Evolutionary conservation across 2,888 invertebrate genomes (phyloP).

Genomic region (Limenitis camilla): DNA sequence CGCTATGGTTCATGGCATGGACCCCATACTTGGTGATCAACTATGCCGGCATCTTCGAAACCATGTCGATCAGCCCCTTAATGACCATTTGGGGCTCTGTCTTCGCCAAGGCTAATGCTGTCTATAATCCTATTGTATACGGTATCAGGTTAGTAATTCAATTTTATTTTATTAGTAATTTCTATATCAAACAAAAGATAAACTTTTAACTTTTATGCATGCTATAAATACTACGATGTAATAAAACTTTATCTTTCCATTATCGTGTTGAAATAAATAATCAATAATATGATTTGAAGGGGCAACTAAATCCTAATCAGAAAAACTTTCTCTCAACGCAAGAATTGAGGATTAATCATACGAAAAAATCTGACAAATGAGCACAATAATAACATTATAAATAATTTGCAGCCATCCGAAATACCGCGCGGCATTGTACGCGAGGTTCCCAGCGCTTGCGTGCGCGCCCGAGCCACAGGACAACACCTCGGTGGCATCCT

Average conservation of each 20-base stretch:
- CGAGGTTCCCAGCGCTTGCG: conserved; percentile 84
- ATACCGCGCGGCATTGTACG: conserved; percentile 83
- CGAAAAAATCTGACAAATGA: too few species aligned
- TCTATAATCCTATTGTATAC: conserved; percentile 93
- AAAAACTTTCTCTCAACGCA: too few species aligned
- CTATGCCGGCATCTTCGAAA: conserved; percentile 85
- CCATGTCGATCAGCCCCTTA: conserved; percentile 82
- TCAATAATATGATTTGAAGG: too few species aligned
- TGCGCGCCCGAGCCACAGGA: conserved; percentile 78
- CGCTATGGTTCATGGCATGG: conserved; percentile 95
- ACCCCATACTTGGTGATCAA: conserved; percentile 91
- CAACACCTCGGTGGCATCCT: conserved; percentile 78
- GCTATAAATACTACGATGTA: too few species aligned
- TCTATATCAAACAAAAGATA: neutral
- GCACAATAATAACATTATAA: neutral
- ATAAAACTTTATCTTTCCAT: too few species aligned
- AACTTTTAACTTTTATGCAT: too few species aligned
- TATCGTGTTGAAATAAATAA: too few species aligned
- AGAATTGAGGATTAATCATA: too few species aligned
- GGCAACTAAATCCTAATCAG: too few species aligned
- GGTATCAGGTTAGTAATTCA: conserved; percentile 81
- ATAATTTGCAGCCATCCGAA: conserved; percentile 80
- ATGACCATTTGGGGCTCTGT: conserved; percentile 92
- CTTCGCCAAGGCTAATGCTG: conserved; percentile 93
- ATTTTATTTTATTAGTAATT: too few species aligned